Evolutionary conservation across 2,888 invertebrate genomes (phyloP), one percentile per base, ranked within the genome.

Genomic region (Cataglyphis rosenhaueri): DNA sequence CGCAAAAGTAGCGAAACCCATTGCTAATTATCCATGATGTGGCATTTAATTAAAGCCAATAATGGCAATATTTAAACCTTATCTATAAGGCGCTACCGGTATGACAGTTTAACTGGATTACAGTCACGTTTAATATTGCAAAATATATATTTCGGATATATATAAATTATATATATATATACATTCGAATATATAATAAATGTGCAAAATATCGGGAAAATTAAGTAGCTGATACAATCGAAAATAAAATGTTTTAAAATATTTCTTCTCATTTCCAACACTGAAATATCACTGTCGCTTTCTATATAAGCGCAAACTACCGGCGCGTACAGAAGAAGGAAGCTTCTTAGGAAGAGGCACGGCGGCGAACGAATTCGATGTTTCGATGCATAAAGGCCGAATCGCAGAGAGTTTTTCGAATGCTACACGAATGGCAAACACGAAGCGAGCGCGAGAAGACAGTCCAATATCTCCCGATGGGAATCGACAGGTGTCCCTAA

Each of bases 401-500:
- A 38, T 70, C 32, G 73, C 32, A 44, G 18, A 35, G 59, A 44
- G 38, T 79, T 79, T 59, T 79, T 79, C 59, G 59, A 59, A 44
- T 25, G 57, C 73, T n/a, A 73, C 55, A 73, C 55, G 71, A 41
- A 41, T 38, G 83, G 70, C 32, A 83, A 85, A 1, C 21, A 29
- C 35, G 65, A 65, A 44, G 68, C 73, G 74, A 85, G 79, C 88
- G 75, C 55, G 85, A 84, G 88, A 86, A 89, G 89, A 90, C 83
- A 85, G 85, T 87, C 81, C 90, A 84, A 90, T 89, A 90, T 89
- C 90, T 89, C 86, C 87, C 82, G 79, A 87, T 91, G 93, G 90
- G 92, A 93, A 93, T 92, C 91, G 93, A 92, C 93, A 93, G 93
- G 92, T 93, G 93, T 91, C 88, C 86, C 88, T 32, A 21, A 2